phyloP scores from a whole-genome alignment of 2,888 invertebrate species.

The Uloborus plumipes region DNA sequence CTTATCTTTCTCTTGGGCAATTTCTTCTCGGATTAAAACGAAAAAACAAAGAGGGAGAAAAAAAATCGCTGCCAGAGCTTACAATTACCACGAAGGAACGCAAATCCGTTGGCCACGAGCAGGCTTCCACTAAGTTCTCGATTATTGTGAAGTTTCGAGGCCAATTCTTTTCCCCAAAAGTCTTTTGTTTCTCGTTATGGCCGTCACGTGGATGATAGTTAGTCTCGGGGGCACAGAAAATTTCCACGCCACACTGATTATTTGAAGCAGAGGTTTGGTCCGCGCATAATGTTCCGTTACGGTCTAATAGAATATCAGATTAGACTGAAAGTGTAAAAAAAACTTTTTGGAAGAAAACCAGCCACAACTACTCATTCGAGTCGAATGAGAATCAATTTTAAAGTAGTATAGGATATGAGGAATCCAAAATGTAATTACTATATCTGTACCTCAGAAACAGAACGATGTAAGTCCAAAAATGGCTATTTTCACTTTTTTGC shows the following conservation, averaged over 20 bases:
- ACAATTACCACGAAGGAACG: not conserved
- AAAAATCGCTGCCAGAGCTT: not conserved
- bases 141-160: constrained; percentile 28
- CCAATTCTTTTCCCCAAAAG: constrained; percentile 34
- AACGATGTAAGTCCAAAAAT: no score
- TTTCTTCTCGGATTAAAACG: constrained; percentile 20
- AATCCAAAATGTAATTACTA: no score
- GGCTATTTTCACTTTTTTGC: no score
- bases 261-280: constrained; percentile 14
- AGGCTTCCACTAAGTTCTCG: constrained; percentile 1
- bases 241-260: constrained; percentile 17
- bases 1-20: constrained; percentile 28
- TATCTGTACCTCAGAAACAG: no score
- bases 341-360: not conserved
- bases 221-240: not conserved
- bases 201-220: constrained; percentile 42
- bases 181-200: constrained; percentile 51
- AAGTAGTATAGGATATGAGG: no score
- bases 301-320: constrained; percentile 55
- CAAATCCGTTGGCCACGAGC: constrained; percentile 8
- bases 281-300: constrained; percentile 30
- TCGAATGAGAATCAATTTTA: no score
- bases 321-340: constrained; percentile 8
- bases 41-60: not conserved
- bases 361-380: constrained; percentile 1